Conservation (phyloP, 2,888 invertebrate species). For the Arctia plantaginis region DNA sequence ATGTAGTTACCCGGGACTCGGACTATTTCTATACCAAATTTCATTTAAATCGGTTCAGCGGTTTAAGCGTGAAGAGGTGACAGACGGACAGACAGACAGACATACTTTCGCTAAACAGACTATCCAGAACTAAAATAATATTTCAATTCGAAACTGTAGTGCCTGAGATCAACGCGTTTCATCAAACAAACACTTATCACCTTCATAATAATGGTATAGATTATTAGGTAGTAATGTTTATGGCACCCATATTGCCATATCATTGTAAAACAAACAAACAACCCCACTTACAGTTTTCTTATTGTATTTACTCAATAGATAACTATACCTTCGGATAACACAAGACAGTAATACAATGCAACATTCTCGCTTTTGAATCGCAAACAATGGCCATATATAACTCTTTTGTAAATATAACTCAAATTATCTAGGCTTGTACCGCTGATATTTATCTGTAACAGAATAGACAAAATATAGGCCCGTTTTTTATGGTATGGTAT, state of each 20-base stretch:
- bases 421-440: constrained; percentile 8
- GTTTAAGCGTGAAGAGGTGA: no score
- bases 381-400: constrained; percentile 6
- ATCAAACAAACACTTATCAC: no score
- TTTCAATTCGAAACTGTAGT: no score
- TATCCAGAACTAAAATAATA: no score
- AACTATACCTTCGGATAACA: constrained; percentile 9
- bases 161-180: no score
- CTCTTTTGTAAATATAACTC: constrained; percentile 11
- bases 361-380: constrained; percentile 11
- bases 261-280: constrained; percentile 9
- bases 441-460: background rate
- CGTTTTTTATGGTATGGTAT: no score
- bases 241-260: background rate
- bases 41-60: no score
- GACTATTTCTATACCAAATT: no score
- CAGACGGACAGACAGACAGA: no score
- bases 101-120: no score
- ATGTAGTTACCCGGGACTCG: no score
- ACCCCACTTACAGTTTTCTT: background rate
- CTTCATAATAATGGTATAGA: background rate
- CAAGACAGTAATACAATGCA: constrained; percentile 10
- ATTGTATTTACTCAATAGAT: constrained; percentile 15
- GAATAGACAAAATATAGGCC: background rate
- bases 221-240: background rate